Evolutionary conservation across 2,888 invertebrate genomes (phyloP), one percentile per base, ranked within the genome.

Genomic region (Pandemis cinnamomeana): DNA sequence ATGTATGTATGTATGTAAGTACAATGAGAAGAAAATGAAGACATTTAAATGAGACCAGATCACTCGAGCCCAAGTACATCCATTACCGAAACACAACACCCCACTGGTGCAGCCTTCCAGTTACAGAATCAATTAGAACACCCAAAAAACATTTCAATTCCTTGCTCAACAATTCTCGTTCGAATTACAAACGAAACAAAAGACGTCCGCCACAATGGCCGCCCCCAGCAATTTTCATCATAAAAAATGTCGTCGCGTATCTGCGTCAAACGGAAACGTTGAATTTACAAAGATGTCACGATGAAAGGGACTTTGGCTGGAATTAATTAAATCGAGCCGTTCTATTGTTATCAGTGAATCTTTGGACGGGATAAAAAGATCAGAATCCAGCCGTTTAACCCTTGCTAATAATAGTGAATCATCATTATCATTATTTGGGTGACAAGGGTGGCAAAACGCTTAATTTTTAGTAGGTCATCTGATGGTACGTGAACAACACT

Each of bases 161-260:
- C 67, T 51, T 70, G 36, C 67, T 13, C 10, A 73, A 71, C 66
- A 69, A 46, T 46, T 58, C 60, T 61, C 61, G 67, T 73, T 62
- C 58, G 67, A 71, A 71, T 67, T 75, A 69, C 60, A 77, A 76
- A 72, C 63, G 75, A 77, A 77, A 78, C 78, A 78, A 79, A 77
- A 71, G 78, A 53, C 62, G 67, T 15, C 73, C 48, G 55, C 75
- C 51, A 78, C 76, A 78, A 78, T 76, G 75, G 73, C 73, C 64
- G 75, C 62, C 66, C 60, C 60, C 70, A 71, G 77, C 78, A 78
- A 79, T 79, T 77, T 75, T 76, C 76, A 68, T 77, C 75, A 78
- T 79, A 76, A 78, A 77, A 79, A 78, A 76, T 75, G 76, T 76
- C 60, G 68, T 67, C 75, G 69, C 60, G 75, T 77, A 74, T 78